Conservation (phyloP, 2,888 invertebrate genomes). For the Scaptomyza caliginosa region DNA sequence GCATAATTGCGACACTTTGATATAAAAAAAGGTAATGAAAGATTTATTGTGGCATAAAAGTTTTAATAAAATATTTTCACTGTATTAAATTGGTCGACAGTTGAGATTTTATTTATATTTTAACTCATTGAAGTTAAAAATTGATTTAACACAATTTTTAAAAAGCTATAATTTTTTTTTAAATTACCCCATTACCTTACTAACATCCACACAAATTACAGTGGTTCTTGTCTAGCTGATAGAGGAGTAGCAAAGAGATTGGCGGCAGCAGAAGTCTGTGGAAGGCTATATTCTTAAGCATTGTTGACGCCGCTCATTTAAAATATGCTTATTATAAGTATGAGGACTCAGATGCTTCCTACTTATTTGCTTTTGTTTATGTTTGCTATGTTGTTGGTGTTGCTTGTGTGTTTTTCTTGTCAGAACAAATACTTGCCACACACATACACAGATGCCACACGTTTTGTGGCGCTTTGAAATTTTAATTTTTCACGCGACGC, state of each 20-base stretch:
- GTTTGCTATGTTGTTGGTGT: slow-evolving; percentile 38
- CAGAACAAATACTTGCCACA: slow-evolving; percentile 54
- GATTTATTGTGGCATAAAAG: not conserved
- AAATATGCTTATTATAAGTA: slow-evolving; percentile 67
- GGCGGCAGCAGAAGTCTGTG: slow-evolving; percentile 5
- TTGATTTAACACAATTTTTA: no score
- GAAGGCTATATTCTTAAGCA: slow-evolving; percentile 43
- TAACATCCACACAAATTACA: not conserved
- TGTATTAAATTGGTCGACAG: not conserved
- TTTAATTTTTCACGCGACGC: slow-evolving; percentile 76
- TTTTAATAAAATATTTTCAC: no score
- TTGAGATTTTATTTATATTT: no score
- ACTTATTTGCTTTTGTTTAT: slow-evolving; percentile 70
- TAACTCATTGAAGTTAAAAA: no score
- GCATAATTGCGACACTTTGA: not conserved
- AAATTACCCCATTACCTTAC: not conserved
- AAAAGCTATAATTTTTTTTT: no score
- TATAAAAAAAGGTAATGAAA: no score
- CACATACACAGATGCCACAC: slow-evolving; percentile 37
- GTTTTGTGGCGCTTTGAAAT: slow-evolving; percentile 68
- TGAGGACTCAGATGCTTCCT: slow-evolving; percentile 49
- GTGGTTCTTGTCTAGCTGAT: slow-evolving; percentile 17
- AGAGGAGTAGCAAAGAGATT: not conserved
- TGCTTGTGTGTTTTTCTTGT: slow-evolving; percentile 53
- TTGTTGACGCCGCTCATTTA: slow-evolving; percentile 61